Evolutionary conservation across 92 coral and sea anemone genomes (phyloP), one percentile per base, ranked within the genome.

Genomic region (Umimayanthus kanabou): DNA sequence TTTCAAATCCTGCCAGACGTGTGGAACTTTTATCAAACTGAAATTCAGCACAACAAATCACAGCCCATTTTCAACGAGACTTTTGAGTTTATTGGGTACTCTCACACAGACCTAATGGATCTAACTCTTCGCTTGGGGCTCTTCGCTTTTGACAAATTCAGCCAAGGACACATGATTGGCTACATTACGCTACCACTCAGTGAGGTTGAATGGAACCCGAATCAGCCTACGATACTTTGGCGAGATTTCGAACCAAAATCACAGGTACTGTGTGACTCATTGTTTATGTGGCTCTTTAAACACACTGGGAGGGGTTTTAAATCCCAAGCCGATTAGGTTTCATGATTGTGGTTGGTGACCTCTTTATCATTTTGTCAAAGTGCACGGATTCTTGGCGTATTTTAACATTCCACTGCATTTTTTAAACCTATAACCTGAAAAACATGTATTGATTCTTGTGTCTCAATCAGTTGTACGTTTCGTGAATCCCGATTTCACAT

Each of bases 31-130:
- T 90, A 90, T 81, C 88, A 90, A 65, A 96, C 99, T 5, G 93
- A 90, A 69, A 88, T 95, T 30, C 94, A 91, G 76, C 73, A 75
- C 13, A 93, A 94, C 90, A 94, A 90, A 39, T 90, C 90, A 20
- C 93, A 92, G 83, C 99, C 99, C 16, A 95, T 95, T 42, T 96
- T 91, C 81, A 93, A 96, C 86, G 98, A 96, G 86, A 89, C 98
- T 22, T 91, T 92, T 72, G 99, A 95, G 91, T 96, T 96, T 90
- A 85, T 95, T 49, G 98, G 94, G 28, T 92, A 92, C 80, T 85
- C 95, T 0, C 88, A 93, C 76, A 86, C 92, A 45, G 99, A 96
- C 26, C 89, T 96, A 5, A 71, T 92, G 86, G 93, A 91, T 39
- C 39, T 91, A 33, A 92, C 93, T 58, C 90, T 96, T 73, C 94